Conservation (phyloP, 2,888 invertebrate genomes). For the Drosophila leonis region DNA sequence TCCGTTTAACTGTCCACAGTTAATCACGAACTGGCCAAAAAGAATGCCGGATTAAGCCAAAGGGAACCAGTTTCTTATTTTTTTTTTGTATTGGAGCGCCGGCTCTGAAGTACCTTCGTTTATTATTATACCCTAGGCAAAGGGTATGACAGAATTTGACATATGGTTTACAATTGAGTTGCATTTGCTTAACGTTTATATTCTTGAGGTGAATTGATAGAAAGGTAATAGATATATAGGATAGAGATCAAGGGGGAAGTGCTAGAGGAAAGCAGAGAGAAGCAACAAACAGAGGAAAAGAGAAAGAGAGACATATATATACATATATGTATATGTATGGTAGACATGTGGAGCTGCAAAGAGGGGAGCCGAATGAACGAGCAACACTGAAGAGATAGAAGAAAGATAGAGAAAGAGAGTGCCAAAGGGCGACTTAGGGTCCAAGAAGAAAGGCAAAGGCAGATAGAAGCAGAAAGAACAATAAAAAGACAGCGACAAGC, state of each 20-base stretch:
- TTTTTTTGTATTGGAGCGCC: constrained; percentile 43
- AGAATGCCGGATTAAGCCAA: constrained; percentile 73
- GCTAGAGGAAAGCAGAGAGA: not conserved
- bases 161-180: not conserved
- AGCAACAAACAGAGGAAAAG: not conserved
- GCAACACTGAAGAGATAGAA: no score
- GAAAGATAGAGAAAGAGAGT: not conserved
- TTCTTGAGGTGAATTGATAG: not conserved
- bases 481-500: not conserved
- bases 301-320: not conserved
- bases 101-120: constrained; percentile 28
- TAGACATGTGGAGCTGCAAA: not conserved
- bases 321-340: no score
- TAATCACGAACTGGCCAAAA: constrained; percentile 71
- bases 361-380: not conserved
- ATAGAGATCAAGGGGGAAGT: no score
- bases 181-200: not conserved
- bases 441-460: not conserved
- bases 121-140: constrained; percentile 37
- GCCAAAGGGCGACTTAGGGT: not conserved
- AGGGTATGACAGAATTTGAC: not conserved
- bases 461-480: not conserved
- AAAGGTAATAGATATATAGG: not conserved
- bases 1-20: constrained; percentile 71
- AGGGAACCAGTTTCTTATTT: constrained; percentile 45